Base-by-base conservation (phyloP, 2,797 vertebrate species). In the Myripristis jacobus region DNA sequence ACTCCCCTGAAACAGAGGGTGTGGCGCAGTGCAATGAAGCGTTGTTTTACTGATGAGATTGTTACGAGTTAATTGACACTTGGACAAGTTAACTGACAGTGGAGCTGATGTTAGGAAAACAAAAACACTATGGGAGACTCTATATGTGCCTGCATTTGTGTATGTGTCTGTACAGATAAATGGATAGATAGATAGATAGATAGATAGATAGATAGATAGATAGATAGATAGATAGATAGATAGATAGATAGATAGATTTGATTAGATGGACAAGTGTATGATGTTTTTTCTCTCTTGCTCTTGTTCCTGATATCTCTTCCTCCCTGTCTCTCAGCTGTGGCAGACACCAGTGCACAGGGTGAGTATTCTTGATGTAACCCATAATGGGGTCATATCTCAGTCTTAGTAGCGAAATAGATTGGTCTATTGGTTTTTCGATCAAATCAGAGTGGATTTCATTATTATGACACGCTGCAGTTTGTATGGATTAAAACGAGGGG, bases 311-410 rank as follows among this genome's bases (percentile, higher is more conserved):
- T 74, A 64, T 72, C 29, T 53, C 48, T 19, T 73, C 48, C 13
- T 53, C 15, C n/a, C 31, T 79, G 38, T 47, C 46, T 68, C 62
- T 70, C 74, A 92, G 92, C 81, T 73, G 75, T 46, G 46, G 18
- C 84, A 68, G 90, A 91, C 19, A 43, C 77, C 67, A 77, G 46
- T 70, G 68, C 25, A 62, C 65, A 86, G 65, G 88, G 93, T 93
- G 85, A 93, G 92, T 88, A 73, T 9, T 10, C 56, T 50, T 29
- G 10, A 67, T 68, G 18, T 55, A 25, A 41, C 58, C 58, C 76
- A n/a, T 68, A 69, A 69, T 46, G 8, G 53, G 46, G 51, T 73
- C 51, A 65, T 31, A 65, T 6, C 29, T 64, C 46, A 11, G 41
- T 41, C 19, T 4, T 2, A 22, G 53, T 34, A 41, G 53, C 41